phyloP scores from a whole-genome alignment of 2,797 vertebrate species.

The Crenuchus spilurus region DNA sequence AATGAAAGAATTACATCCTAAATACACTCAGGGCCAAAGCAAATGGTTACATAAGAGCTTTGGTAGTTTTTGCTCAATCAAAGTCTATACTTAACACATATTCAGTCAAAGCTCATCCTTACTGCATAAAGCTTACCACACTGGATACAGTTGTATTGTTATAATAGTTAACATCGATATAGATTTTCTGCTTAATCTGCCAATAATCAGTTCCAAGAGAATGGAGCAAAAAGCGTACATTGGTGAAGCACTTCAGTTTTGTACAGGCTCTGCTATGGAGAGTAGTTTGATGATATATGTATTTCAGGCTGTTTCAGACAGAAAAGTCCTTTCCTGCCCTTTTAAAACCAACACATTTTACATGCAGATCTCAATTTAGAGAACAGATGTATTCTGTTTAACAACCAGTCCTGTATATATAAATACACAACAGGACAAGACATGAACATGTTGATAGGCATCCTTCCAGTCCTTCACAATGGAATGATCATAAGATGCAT shows the following conservation, averaged over 20 bases:
- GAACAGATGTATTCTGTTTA: background rate
- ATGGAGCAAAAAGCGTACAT: background rate
- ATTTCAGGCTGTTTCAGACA: background rate
- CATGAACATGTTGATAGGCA: slow-evolving; percentile 18
- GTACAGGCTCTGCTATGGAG: background rate
- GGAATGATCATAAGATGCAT: slow-evolving; percentile 25
- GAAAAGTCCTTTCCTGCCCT: background rate
- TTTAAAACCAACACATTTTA: slow-evolving; percentile 11
- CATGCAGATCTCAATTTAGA: background rate
- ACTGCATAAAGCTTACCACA: too few relatives aligned
- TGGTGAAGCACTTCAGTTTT: background rate
- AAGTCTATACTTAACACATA: too few relatives aligned
- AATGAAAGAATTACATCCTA: background rate
- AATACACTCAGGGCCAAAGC: slow-evolving; percentile 2
- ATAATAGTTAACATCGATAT: background rate
- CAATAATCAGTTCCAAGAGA: background rate
- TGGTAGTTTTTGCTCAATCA: slow-evolving; percentile 1
- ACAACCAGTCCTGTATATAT: slow-evolving; percentile 1
- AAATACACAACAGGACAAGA: slow-evolving; percentile 24
- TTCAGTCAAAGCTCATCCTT: slow-evolving; percentile 5
- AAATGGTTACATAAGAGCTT: slow-evolving; percentile 10
- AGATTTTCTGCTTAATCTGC: background rate
- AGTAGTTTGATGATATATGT: background rate
- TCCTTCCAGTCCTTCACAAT: slow-evolving; percentile 27
- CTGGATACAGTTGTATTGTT: background rate